phyloP scores from a whole-genome alignment of 2,113 vertebrate species.

The Steatornis caripensis region DNA sequence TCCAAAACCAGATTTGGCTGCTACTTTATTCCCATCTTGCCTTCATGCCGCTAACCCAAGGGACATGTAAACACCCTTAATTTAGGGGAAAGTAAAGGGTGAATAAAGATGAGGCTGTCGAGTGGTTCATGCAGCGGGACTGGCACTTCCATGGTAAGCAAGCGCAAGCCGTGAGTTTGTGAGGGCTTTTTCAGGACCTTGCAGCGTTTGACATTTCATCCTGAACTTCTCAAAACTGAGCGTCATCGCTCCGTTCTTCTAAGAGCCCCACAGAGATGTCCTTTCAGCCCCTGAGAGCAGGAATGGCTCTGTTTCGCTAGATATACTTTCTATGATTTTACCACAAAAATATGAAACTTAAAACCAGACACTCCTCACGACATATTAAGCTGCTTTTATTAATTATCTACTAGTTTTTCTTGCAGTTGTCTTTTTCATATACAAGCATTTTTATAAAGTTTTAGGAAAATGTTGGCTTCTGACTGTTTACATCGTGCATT shows the following conservation, averaged over 20 bases:
- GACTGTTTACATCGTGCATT: neutral
- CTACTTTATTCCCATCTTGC: neutral
- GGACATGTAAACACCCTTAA: neutral
- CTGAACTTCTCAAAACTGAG: neutral
- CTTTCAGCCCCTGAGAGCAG: slow-evolving; percentile 71
- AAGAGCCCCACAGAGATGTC: slow-evolving; percentile 64
- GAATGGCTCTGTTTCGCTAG: slow-evolving; percentile 72
- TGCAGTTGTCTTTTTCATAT: neutral
- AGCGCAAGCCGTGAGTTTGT: neutral
- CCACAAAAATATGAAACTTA: neutral
- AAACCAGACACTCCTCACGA: neutral
- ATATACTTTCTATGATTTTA: slow-evolving; percentile 15
- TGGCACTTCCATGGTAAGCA: neutral
- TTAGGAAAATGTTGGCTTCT: neutral
- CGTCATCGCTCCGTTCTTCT: neutral
- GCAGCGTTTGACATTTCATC: neutral
- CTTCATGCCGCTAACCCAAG: neutral
- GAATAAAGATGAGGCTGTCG: neutral
- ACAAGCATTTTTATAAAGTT: neutral
- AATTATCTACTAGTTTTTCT: neutral
- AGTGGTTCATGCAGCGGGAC: neutral
- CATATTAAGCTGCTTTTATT: neutral
- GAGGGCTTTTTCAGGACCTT: neutral
- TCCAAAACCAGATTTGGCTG: neutral
- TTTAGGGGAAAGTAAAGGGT: neutral